These are phyloP conservation scores for Sebastes iracundus DNA, from an alignment of 2,797 vertebrate species.

Conservation along the genomic window DNA sequence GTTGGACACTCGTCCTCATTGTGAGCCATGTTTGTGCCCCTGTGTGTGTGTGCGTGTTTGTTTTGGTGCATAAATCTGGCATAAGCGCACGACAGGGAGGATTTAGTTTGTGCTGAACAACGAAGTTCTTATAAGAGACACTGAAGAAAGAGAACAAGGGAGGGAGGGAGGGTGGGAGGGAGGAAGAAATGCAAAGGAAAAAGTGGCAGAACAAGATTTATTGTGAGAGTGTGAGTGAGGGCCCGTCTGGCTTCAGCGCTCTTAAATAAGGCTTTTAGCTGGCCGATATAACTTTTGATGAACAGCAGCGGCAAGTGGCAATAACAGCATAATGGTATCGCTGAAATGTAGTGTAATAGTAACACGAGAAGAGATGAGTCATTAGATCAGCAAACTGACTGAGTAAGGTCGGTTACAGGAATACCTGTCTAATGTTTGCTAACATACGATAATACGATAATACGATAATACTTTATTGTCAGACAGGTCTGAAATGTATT, in stretches of 20 bases:
- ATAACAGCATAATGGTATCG: background rate
- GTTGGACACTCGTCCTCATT: constrained; percentile 31
- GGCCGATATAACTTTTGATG: background rate
- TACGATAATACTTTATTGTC: no score
- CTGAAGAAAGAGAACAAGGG: background rate
- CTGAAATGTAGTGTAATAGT: background rate
- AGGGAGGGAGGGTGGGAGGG: background rate
- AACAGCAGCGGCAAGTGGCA: background rate
- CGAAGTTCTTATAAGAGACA: constrained; percentile 9
- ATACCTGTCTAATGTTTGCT: background rate
- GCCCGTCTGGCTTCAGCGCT: constrained; percentile 11
- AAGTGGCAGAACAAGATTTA: constrained; percentile 10
- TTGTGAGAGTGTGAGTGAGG: constrained; percentile 14
- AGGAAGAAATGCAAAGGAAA: background rate
- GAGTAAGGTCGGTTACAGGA: background rate
- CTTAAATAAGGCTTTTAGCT: background rate
- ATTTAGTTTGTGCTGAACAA: constrained; percentile 31
- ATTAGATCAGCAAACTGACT: background rate
- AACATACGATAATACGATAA: background rate
- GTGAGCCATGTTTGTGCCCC: constrained; percentile 5
- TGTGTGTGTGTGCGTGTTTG: background rate
- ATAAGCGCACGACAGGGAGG: background rate
- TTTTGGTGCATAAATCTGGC: constrained; percentile 28
- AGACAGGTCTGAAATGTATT: no score
- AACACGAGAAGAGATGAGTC: background rate